Conservation (phyloP, 1,140 invertebrate species). For the Physella acuta region DNA sequence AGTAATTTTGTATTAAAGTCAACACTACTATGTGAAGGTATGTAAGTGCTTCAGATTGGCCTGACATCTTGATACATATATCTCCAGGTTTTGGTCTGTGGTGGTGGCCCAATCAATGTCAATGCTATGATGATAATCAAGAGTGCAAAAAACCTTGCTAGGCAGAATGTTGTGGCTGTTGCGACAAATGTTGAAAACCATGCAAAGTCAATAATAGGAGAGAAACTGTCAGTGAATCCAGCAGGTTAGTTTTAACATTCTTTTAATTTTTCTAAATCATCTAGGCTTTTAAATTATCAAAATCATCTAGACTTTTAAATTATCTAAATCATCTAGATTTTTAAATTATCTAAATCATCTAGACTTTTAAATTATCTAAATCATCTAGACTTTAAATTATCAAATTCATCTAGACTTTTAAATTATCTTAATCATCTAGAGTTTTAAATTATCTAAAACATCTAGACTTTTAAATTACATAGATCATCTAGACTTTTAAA, state of each 20-base stretch:
- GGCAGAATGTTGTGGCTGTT: constrained; percentile 52
- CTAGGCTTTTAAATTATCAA: not conserved
- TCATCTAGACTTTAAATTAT: too few relatives aligned
- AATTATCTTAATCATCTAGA: too few relatives aligned
- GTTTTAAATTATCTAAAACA: too few relatives aligned
- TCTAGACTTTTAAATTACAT: too few relatives aligned
- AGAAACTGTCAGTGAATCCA: constrained; percentile 51
- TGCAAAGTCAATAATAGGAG: constrained; percentile 52
- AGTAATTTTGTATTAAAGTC: too few relatives aligned
- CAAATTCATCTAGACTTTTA: too few relatives aligned
- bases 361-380: not conserved
- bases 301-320: not conserved
- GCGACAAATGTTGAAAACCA: constrained; percentile 52
- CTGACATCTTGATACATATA: too few relatives aligned
- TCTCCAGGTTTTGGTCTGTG: constrained; percentile 50
- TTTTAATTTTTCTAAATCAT: not conserved
- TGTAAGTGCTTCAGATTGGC: too few relatives aligned
- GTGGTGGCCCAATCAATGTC: constrained; percentile 54
- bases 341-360: not conserved
- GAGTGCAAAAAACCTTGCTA: constrained; percentile 45
- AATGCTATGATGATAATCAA: constrained; percentile 50
- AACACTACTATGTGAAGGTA: too few relatives aligned
- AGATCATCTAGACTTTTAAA: too few relatives aligned
- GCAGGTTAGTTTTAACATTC: constrained; percentile 22
- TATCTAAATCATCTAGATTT: not conserved